Evolutionary conservation across 1,140 invertebrate genomes (phyloP).

Genomic region (Drosophila ficusphila): DNA sequence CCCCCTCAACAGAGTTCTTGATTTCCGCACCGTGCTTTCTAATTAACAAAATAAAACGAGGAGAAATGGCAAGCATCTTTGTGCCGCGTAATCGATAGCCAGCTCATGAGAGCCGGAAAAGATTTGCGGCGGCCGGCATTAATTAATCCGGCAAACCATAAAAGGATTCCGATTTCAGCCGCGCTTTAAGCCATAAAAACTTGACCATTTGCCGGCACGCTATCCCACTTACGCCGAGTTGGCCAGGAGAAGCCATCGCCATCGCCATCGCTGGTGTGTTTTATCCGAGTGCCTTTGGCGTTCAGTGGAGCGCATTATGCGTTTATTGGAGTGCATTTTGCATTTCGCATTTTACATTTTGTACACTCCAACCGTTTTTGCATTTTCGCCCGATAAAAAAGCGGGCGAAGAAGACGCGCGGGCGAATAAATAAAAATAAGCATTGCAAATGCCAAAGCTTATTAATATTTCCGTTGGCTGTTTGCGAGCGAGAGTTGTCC

Average conservation of each 20-base stretch:
- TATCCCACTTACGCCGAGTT: slow-evolving; percentile 20
- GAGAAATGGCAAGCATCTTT: slow-evolving; percentile 37
- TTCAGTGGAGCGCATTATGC: slow-evolving; percentile 71
- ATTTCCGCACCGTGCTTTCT: slow-evolving; percentile 29
- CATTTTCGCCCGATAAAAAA: slow-evolving; percentile 54
- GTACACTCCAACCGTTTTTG: slow-evolving; percentile 41
- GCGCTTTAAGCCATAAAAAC: slow-evolving; percentile 33
- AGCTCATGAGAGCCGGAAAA: not conserved
- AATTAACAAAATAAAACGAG: slow-evolving; percentile 64
- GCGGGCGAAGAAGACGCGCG: not conserved
- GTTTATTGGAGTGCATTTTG: slow-evolving; percentile 71
- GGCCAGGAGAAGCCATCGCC: slow-evolving; percentile 20
- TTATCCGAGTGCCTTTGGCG: slow-evolving; percentile 62
- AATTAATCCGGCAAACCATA: slow-evolving; percentile 33
- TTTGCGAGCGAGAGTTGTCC: slow-evolving; percentile 6
- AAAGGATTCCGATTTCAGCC: slow-evolving; percentile 12
- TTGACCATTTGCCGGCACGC: slow-evolving; percentile 32
- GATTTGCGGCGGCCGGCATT: slow-evolving; percentile 7
- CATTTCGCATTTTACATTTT: slow-evolving; percentile 39
- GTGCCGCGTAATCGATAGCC: slow-evolving; percentile 58
- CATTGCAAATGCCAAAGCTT: slow-evolving; percentile 81
- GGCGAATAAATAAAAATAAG: slow-evolving; percentile 67
- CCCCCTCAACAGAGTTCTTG: not conserved
- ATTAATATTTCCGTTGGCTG: slow-evolving; percentile 76
- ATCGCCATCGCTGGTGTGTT: slow-evolving; percentile 11